Evolutionary conservation across 2,797 vertebrate genomes (phyloP), one percentile per base, ranked within the genome.

Genomic region (Ceyx erithaca): DNA sequence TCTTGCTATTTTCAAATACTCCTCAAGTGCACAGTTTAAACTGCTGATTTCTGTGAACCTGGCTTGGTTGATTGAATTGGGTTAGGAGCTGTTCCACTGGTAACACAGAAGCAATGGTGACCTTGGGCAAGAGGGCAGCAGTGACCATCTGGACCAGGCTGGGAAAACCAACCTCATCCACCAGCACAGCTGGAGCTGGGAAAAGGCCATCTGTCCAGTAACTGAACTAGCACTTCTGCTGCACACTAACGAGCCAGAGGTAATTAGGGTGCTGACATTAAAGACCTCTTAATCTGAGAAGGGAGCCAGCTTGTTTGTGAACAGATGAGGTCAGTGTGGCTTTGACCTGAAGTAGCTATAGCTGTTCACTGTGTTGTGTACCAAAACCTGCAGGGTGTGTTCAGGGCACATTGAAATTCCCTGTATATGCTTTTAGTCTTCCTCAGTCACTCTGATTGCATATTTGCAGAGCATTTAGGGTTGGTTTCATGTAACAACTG

Each of bases 381-480:
- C 45, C n/a, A 28, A 61, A 72, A 59, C 15, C 55, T 4, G 3
- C 14, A 66, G 41, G 17, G 25, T 40, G 0, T 26, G 62, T 22
- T 46, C 52, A 33, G 64, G 16, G 6, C 21, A 17, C 3, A 0
- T 9, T 68, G 57, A 76, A 84, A 86, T 62, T 43, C 14, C 22
- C 35, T 1, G 0, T 10, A 55, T 26, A 23, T 85, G 62, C 55
- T 85, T 67, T 63, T 43, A 8, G 8, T 49, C 37, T 59, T 49
- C 18, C 70, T 85, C 0, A 0, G 18, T 72, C 64, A 14, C 45
- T 71, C 45, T 78, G 52, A 8, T 40, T 84, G 28, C 7, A 7
- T 45, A 46, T 80, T 75, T 90, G 30, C 58, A 51, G 33, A 95
- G 51, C 26, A 20, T 73, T 94, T 66, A 90, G 91, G 45, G 31